Base-by-base conservation (phyloP, 2,113 vertebrate species). In the Plecotus auritus region DNA sequence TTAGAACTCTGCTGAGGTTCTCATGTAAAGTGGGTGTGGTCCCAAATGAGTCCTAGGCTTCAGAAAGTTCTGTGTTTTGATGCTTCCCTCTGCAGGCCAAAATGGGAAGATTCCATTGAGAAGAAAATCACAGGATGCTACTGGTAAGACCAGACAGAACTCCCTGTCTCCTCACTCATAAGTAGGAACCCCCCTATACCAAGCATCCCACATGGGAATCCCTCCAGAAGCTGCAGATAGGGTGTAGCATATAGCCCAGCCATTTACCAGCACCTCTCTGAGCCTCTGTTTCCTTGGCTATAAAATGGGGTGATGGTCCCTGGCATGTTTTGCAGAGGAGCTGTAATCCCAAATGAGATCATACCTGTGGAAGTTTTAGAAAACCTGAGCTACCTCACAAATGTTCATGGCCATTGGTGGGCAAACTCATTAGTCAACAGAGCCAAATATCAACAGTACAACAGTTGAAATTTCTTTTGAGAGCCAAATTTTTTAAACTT, bases 81-180 rank as follows among this genome's bases (percentile, higher is more conserved):
- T 95, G 73, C 93, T 95, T 90, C 97, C 91, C 95, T 94, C 96
- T 97, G 49, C 93, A 72, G 95, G 89, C 35, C 51, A 51, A 90
- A 87, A 47, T 1, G n/a, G 42, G 20, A 42, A 87, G 30, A 30
- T 4, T 47, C 47, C 35, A n/a, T 35, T 54, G 11, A 7, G 9
- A 23, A 84, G 9, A 95, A 23, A 80, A 37, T 40, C 13, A 7
- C 42, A 84, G 72, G 61, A 74, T 30, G 80, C 74, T 85, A 17
- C 49, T 51, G 49, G 49, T 17, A 67, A 70, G 28, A 35, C 30
- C 49, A 72, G 9, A 32, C 30, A 45, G 30, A 45, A 5, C 9
- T 90, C 40, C 35, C 8, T 9, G 20, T 18, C 35, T 30, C 30
- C 26, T 16, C 37, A 84, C 26, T 12, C 0, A 28, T 26, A 28